Percentiles rank a stretch among this genome's conserved stretches.
Evolutionary conservation across 2,113 vertebrate species (phyloP).

Genomic region (Phrynosoma blainvillii): DNA sequence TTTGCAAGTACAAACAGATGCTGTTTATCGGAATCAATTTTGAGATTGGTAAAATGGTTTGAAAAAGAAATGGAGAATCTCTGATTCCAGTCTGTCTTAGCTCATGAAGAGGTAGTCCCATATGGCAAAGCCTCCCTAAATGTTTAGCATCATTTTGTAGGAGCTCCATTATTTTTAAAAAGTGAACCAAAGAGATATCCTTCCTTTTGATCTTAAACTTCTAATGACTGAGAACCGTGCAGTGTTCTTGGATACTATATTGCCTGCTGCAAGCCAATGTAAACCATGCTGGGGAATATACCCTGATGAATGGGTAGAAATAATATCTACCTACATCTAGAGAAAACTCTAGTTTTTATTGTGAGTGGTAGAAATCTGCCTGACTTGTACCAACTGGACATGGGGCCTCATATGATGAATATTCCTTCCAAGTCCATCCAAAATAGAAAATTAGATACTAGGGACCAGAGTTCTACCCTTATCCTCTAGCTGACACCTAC

Average conservation of each 20-base stretch:
- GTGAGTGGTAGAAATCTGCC: background rate
- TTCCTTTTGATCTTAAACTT: background rate
- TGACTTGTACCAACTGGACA: background rate
- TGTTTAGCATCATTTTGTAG: background rate
- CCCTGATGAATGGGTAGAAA: background rate
- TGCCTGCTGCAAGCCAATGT: too few relatives aligned
- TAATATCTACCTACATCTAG: background rate
- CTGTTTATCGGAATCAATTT: conserved; percentile 2
- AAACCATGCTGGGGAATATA: too few relatives aligned
- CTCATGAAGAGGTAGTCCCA: background rate
- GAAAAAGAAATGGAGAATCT: conserved; percentile 6
- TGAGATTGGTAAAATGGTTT: conserved; percentile 15
- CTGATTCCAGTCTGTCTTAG: conserved; percentile 11
- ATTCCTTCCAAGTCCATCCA: too few relatives aligned
- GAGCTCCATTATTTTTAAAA: background rate
- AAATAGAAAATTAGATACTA: background rate
- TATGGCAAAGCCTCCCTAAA: background rate
- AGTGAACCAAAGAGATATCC: background rate
- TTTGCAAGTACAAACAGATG: conserved; percentile 21
- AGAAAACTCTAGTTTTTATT: background rate
- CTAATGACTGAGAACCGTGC: background rate
- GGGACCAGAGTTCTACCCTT: background rate
- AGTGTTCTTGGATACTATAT: background rate
- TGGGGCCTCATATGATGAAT: background rate
- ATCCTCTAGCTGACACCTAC: background rate